A percentile compares a stretch with the other conserved stretches of the same genome.
These are phyloP conservation scores for Zeuzera pyrina DNA, from an alignment of 2,888 invertebrate species.

Conservation along the genomic window DNA sequence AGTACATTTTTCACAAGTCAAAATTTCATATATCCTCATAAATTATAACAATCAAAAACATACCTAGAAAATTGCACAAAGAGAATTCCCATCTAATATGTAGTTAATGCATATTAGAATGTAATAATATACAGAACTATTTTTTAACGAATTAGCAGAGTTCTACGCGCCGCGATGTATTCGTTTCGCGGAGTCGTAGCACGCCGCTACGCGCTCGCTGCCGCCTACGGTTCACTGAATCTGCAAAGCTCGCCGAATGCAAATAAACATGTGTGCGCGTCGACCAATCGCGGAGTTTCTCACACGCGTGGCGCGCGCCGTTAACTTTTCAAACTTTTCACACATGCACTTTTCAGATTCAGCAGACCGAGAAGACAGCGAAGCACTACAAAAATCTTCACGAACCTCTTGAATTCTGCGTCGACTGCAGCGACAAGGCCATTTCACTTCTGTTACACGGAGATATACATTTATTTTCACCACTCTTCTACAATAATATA, in stretches of 20 bases:
- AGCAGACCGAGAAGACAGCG: conserved; percentile 25
- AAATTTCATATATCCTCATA: too few species aligned
- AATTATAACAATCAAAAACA: too few species aligned
- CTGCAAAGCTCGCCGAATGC: conserved; percentile 61
- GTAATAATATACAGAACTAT: too few species aligned
- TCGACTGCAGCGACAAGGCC: conserved; percentile 73
- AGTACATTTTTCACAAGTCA: too few species aligned
- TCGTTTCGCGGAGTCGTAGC: conserved; percentile 48
- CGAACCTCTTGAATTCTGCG: conserved; percentile 71
- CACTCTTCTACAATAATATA: conserved; percentile 31
- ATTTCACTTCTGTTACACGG: conserved; percentile 71
- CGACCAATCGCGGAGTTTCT: conserved; percentile 53
- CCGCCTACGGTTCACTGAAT: conserved; percentile 68
- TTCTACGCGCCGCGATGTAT: conserved; percentile 27
- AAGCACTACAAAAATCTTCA: conserved; percentile 28
- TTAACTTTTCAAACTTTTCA: conserved; percentile 63
- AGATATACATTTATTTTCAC: conserved; percentile 59
- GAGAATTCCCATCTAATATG: too few species aligned
- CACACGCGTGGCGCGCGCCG: conserved; percentile 60
- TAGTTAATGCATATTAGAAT: too few species aligned
- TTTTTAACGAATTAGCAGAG: too few species aligned
- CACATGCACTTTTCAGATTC: conserved; percentile 42
- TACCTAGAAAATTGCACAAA: too few species aligned
- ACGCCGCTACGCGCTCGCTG: conserved; percentile 40
- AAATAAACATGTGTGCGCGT: conserved; percentile 64